Evolutionary conservation across 2,888 invertebrate species (phyloP).

Genomic region (Hirudinaria manillensis): DNA sequence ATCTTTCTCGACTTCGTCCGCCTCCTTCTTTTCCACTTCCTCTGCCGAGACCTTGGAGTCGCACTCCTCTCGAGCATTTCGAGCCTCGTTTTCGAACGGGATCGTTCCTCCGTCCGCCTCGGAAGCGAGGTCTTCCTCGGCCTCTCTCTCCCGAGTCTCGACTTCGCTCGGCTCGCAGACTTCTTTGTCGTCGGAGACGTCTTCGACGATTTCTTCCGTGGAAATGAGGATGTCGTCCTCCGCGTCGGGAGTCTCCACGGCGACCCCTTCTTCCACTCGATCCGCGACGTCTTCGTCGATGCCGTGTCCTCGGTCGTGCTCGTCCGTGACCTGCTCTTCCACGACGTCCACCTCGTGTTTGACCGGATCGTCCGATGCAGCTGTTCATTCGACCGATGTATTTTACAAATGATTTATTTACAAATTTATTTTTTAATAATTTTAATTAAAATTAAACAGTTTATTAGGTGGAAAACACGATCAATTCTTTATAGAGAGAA

Average conservation of each 20-base stretch:
- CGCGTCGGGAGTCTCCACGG: conserved; percentile 4
- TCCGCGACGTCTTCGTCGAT: conserved; percentile 60
- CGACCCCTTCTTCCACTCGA: conserved; percentile 50
- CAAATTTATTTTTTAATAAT: too few relatives aligned
- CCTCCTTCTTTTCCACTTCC: background rate
- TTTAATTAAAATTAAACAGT: too few relatives aligned
- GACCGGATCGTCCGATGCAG: background rate
- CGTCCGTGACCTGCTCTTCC: background rate
- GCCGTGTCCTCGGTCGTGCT: background rate
- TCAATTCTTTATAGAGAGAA: too few relatives aligned
- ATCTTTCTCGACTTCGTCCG: background rate
- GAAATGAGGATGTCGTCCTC: conserved; percentile 16
- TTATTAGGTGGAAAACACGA: too few relatives aligned
- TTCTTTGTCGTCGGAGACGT: background rate
- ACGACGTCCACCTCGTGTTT: background rate
- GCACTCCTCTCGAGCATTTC: background rate
- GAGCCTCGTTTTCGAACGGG: background rate
- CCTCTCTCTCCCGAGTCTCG: background rate
- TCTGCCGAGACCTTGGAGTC: background rate
- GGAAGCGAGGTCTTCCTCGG: background rate
- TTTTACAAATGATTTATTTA: too few relatives aligned
- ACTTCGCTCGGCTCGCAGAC: background rate
- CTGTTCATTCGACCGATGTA: too few relatives aligned
- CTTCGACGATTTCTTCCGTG: conserved; percentile 29
- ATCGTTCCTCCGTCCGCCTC: background rate